Percentiles rank a stretch among this genome's conserved stretches.
These are phyloP conservation scores for Semnornis frantzii DNA, from an alignment of 2,113 vertebrate species.

Conservation along the genomic window DNA sequence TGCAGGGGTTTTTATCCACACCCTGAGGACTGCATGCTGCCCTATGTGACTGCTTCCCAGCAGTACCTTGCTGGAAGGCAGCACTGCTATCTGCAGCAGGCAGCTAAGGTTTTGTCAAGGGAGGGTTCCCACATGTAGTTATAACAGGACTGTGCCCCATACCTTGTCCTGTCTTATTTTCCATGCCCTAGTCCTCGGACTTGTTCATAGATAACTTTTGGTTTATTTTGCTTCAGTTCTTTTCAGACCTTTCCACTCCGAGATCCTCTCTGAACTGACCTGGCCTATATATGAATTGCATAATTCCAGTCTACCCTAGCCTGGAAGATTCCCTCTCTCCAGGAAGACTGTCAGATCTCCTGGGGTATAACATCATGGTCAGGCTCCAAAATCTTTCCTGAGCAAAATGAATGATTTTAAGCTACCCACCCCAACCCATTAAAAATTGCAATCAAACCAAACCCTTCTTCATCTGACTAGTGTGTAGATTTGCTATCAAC, in stretches of 20 bases:
- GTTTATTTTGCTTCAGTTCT: not conserved
- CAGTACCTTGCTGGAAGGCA: not conserved
- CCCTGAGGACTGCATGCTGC: not conserved
- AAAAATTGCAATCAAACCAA: not conserved
- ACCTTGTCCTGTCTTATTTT: not conserved
- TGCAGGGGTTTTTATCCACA: not conserved
- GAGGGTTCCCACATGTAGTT: not conserved
- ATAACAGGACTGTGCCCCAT: not conserved
- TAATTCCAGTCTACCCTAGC: not conserved
- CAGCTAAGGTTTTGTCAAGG: not conserved
- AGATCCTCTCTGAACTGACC: not conserved
- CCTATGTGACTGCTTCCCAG: constrained; percentile 28
- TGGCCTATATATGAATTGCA: not conserved
- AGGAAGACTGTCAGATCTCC: not conserved
- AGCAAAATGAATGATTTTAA: not conserved
- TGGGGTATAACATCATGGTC: not conserved
- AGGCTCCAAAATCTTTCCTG: not conserved
- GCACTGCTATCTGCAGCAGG: not conserved
- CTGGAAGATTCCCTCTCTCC: not conserved
- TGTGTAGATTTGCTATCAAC: not conserved
- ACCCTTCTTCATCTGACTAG: accelerated
- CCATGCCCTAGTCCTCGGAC: not conserved
- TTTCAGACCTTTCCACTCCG: not conserved
- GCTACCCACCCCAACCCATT: not conserved
- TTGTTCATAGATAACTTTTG: not conserved